Conservation (phyloP, 2,113 vertebrate genomes). For the Tretioscincus oriximinensis region DNA sequence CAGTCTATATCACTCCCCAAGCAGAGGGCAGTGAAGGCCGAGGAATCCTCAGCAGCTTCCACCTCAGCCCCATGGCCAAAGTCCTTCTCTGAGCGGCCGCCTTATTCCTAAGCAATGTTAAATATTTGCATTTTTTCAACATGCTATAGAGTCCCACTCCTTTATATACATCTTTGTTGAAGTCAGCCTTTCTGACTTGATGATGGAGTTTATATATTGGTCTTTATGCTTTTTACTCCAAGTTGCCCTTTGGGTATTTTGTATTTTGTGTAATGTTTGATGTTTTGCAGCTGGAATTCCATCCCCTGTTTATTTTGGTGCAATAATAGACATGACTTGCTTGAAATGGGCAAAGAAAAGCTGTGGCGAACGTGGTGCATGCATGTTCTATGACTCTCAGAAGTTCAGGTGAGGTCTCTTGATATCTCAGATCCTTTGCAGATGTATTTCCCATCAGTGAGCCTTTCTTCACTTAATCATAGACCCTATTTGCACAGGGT, state of each 20-base stretch:
- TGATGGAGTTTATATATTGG: no score
- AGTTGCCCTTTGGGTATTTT: no score
- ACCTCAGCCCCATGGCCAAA: constrained; percentile 53
- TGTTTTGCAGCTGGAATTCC: constrained; percentile 78
- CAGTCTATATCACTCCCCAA: no score
- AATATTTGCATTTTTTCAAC: no score
- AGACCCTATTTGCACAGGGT: no score
- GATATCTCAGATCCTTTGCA: background rate
- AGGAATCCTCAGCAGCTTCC: constrained; percentile 44
- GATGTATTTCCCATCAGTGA: background rate
- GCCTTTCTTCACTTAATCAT: no score
- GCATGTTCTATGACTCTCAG: constrained; percentile 81
- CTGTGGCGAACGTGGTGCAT: constrained; percentile 80
- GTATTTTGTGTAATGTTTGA: background rate
- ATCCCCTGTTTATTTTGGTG: constrained; percentile 86
- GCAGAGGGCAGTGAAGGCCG: no score
- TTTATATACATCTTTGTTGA: no score
- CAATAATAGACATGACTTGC: constrained; percentile 85
- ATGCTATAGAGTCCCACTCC: no score
- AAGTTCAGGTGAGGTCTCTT: constrained; percentile 78
- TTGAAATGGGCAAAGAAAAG: constrained; percentile 84
- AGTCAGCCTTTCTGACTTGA: no score
- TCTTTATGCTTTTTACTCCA: background rate
- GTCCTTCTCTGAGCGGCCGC: constrained; percentile 80
- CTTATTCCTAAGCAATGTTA: constrained; percentile 98